These are phyloP conservation scores for Campylomormyrus numenius DNA, from an alignment of 2,113 vertebrate species.

Conservation along the genomic window DNA sequence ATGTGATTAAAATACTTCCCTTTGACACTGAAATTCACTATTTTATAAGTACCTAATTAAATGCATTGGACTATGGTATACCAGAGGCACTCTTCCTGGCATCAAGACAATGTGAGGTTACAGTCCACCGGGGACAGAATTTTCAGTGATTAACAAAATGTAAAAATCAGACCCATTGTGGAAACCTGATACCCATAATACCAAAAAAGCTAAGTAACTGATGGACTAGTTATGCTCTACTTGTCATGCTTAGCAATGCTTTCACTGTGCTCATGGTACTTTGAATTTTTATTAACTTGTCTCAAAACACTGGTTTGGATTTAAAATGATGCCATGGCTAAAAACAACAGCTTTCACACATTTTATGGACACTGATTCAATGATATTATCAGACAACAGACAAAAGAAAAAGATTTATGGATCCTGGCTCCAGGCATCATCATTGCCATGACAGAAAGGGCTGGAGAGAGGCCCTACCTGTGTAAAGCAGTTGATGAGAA, in stretches of 20 bases:
- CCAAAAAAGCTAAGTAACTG: neutral
- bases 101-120: neutral
- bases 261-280: neutral
- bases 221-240: neutral
- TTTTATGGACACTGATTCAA: neutral
- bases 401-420: neutral
- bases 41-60: neutral
- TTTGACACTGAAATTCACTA: neutral
- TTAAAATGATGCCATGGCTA: neutral
- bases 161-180: neutral
- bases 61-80: neutral
- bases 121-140: neutral
- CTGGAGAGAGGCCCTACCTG: conserved; percentile 35
- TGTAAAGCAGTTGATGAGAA: conserved; percentile 21
- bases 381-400: neutral
- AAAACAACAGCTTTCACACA: neutral
- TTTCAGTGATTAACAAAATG: neutral
- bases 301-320: neutral
- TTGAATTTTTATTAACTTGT: neutral
- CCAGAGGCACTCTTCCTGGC: neutral
- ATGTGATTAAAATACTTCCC: neutral
- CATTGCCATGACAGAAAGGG: neutral
- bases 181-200: neutral
- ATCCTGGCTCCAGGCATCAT: neutral
- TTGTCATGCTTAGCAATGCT: neutral